A percentile compares a stretch with the other conserved stretches of the same genome.
Conservation (phyloP, 2,888 invertebrate species). For the Pardosa pseudoannulata region DNA sequence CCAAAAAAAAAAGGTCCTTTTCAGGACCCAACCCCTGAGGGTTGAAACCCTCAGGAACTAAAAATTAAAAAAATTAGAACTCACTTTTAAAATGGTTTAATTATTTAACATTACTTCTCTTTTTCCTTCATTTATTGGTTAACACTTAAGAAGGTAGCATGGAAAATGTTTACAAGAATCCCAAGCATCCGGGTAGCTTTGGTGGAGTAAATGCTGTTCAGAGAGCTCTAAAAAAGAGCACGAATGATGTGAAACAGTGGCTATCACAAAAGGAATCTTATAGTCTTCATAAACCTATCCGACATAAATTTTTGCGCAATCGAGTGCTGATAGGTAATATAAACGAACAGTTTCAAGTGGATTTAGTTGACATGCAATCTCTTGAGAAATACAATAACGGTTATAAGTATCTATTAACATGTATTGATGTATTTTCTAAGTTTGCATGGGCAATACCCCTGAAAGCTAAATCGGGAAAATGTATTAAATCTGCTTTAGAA, state of each 20-base stretch:
- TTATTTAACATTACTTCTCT: too few relatives aligned
- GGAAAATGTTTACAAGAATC: too few relatives aligned
- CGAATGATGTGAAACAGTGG: neutral
- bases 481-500: slow-evolving; percentile 68
- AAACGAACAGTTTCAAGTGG: slow-evolving; percentile 74
- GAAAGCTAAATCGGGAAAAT: slow-evolving; percentile 73
- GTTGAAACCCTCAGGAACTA: too few relatives aligned
- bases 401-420: slow-evolving; percentile 73
- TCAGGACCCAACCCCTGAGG: too few relatives aligned
- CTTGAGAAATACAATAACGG: slow-evolving; percentile 72
- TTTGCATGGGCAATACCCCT: slow-evolving; percentile 74
- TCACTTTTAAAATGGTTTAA: too few relatives aligned
- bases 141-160: too few relatives aligned
- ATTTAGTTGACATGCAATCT: slow-evolving; percentile 73
- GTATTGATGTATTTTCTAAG: slow-evolving; percentile 75
- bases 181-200: too few relatives aligned
- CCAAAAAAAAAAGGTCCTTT: too few relatives aligned
- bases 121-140: too few relatives aligned
- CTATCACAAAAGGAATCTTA: neutral
- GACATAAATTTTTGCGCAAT: neutral
- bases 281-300: neutral
- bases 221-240: neutral
- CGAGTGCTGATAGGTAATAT: slow-evolving; percentile 29
- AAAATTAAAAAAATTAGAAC: too few relatives aligned
- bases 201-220: too few relatives aligned